Evolutionary conservation across 2,797 vertebrate genomes (phyloP), one percentile per base, ranked within the genome.

Genomic region (Toxotes lorentzi): DNA sequence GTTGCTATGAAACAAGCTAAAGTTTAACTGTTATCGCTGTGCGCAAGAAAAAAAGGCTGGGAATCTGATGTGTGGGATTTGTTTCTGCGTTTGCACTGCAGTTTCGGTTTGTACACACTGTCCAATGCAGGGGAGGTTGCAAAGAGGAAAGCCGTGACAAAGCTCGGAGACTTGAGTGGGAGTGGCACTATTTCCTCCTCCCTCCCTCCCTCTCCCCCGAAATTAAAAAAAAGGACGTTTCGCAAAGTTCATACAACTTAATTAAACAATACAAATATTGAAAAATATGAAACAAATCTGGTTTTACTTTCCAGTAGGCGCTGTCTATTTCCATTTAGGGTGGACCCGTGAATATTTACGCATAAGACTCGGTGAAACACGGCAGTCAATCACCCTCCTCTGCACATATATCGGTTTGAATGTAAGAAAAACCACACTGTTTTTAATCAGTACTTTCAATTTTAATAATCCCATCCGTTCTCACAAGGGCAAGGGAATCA

Each of bases 101-200:
- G 89, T 77, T 59, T 79, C 51, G 41, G 47, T 61, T 66, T 58
- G 77, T 45, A 79, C 73, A 77, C 38, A 32, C 58, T 51, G 78
- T 79, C 71, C 82, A 78, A 23, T 74, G 89, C 83, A 67, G 85
- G 64, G 73, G 64, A 48, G 58, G 59, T 34, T 57, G 78, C 53
- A 56, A 2, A 64, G 78, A 84, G 90, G 81, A 83, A 79, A 92
- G 89, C 92, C 35, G 88, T 88, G 89, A 91, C 88, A 92, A 90
- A 90, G 91, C 87, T 91, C 72, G 1, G 75, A 83, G 88, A 84
- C 89, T 93, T 86, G 91, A 69, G 95, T 96, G 95, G 93, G 90
- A 94, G 95, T 97, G 96, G 94, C 95, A 92, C 94, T 84, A 62
- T 94, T 86, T 87, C 27, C 27, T 30, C 27, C 27, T 79, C 74